Evolutionary conservation across 2,797 vertebrate genomes (phyloP).

Genomic region (Gallinago solitaria): DNA sequence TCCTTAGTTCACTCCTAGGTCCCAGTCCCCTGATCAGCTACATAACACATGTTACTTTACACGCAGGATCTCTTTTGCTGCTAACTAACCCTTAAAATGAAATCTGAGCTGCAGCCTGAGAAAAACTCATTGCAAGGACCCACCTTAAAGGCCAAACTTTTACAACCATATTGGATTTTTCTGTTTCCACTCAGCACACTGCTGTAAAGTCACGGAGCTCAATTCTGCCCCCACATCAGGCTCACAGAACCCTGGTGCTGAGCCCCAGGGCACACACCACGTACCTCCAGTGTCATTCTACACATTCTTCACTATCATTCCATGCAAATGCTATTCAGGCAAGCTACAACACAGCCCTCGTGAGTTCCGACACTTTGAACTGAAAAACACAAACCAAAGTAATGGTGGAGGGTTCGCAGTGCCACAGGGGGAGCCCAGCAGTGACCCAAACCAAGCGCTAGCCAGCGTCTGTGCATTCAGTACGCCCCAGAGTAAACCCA

Average conservation of each 20-base stretch:
- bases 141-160: neutral
- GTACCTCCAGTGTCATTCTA: fast-evolving
- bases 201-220: neutral
- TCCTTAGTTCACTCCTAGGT: neutral
- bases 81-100: neutral
- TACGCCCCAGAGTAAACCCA: neutral
- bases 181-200: neutral
- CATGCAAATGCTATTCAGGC: neutral
- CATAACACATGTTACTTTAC: neutral
- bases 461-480: neutral
- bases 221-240: neutral
- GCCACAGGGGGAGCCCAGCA: fast-evolving
- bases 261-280: neutral
- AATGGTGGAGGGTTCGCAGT: neutral
- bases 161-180: fast-evolving
- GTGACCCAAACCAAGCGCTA: neutral
- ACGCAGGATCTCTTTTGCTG: neutral
- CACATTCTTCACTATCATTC: fast-evolving
- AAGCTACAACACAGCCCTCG: neutral
- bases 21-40: neutral
- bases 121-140: neutral
- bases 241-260: neutral
- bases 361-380: neutral
- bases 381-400: neutral
- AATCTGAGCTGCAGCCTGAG: neutral